These are phyloP conservation scores for Upupa epops DNA, from an alignment of 2,113 vertebrate species.

Conservation along the genomic window DNA sequence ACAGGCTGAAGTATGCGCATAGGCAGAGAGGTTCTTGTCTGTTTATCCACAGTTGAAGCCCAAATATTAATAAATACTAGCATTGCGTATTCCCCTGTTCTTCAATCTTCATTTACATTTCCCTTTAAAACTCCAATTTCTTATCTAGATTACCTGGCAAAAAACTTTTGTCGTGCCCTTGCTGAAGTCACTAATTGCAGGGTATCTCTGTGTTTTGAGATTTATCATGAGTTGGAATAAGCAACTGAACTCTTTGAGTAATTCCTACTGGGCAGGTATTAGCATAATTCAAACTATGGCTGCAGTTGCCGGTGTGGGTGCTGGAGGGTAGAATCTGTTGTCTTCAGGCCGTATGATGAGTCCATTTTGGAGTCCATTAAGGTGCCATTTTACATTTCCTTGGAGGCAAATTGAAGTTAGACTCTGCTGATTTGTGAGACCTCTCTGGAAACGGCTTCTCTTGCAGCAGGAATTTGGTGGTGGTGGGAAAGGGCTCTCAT, in stretches of 20 bases:
- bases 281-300: not conserved
- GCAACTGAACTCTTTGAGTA: not conserved
- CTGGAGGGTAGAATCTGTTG: not conserved
- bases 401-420: not conserved
- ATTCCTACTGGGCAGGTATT: not conserved
- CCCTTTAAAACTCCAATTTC: not conserved
- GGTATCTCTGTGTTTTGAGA: not conserved
- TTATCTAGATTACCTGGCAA: not conserved
- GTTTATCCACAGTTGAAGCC: slow-evolving; percentile 3
- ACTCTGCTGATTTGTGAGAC: not conserved
- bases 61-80: slow-evolving; percentile 15
- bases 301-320: accelerated
- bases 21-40: slow-evolving; percentile 6
- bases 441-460: not conserved
- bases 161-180: not conserved
- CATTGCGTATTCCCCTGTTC: accelerated
- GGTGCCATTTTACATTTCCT: not conserved
- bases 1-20: not conserved
- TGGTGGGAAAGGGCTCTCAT: not conserved
- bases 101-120: not conserved
- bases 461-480: not conserved
- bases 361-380: not conserved
- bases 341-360: not conserved
- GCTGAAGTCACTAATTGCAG: not conserved
- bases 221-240: not conserved